Base-by-base conservation (phyloP, 2,888 invertebrate genomes). In the Disparrhopalites patrizii region DNA sequence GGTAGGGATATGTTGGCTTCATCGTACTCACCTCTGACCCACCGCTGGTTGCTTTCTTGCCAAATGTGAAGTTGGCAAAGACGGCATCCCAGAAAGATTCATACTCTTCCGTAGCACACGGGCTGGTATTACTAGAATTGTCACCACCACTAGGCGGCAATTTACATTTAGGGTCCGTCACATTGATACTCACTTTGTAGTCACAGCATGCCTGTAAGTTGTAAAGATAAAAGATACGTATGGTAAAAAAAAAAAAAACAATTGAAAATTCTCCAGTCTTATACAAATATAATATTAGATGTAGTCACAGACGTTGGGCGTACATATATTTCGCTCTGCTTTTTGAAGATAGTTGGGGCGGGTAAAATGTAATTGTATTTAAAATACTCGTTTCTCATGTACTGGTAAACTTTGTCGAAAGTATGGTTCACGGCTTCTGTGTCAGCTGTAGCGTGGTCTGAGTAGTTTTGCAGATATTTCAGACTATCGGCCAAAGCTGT, bases 401-500 rank as follows among this genome's bases (percentile, higher is more conserved):
- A 20, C 5, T 15, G 8, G n/a, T 15, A 5, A 10, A 18, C 43
- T 20, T 43, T 43, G 20, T 5, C n/a, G 7, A 4, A 5, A 10
- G n/a, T 5, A n/a, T 43, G 5, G 43, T 10, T 18, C 7, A 10
- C n/a, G n/a, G 15, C 5, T n/a, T 18, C 20, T 5, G 15, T 18
- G n/a, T 43, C 5, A 43, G 43, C 43, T 10, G 43, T 4, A 4
- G 43, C 7, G n/a, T n/a, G n/a, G n/a, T n/a, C n/a, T n/a, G n/a
- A n/a, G n/a, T n/a, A n/a, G n/a, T n/a, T n/a, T n/a, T n/a, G n/a
- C n/a, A n/a, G n/a, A n/a, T n/a, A n/a, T n/a, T n/a, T n/a, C n/a
- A n/a, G n/a, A n/a, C n/a, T n/a, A n/a, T n/a, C n/a, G 40, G 57
- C 38, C 3, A 57, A n/a, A 8, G 40, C 23, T 20, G 57, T 57